A percentile compares a stretch with the other conserved stretches of the same genome.
phyloP scores from a whole-genome alignment of 1,140 invertebrate genomes.

The Cryptotermes secundus region DNA sequence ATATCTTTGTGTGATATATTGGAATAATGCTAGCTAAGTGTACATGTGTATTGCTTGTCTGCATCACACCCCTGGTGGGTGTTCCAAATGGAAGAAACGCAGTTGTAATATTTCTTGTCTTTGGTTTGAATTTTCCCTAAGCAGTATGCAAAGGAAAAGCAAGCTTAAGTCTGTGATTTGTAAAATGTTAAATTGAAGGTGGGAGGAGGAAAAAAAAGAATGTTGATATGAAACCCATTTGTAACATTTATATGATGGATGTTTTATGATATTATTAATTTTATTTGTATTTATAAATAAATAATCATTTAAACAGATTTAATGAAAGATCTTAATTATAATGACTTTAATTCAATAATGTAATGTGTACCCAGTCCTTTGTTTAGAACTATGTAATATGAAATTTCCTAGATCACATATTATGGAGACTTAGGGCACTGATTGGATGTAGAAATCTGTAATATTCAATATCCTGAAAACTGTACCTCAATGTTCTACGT shows the following conservation, averaged over 20 bases:
- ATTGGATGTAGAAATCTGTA: too few relatives aligned
- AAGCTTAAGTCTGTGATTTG: constrained; percentile 34
- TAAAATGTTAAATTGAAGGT: constrained; percentile 29
- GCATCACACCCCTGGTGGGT: not conserved
- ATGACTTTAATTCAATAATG: too few relatives aligned
- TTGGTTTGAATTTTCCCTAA: constrained; percentile 6
- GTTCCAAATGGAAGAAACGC: not conserved
- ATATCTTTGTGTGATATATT: constrained; percentile 4
- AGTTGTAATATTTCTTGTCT: constrained; percentile 25
- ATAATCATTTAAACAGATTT: constrained; percentile 27
- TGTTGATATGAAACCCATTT: constrained; percentile 27
- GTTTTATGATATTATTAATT: constrained; percentile 31
- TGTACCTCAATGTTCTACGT: too few relatives aligned
- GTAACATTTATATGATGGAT: constrained; percentile 31
- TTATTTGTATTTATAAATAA: constrained; percentile 31
- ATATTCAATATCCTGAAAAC: too few relatives aligned
- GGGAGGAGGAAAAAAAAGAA: constrained; percentile 20
- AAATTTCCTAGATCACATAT: too few relatives aligned
- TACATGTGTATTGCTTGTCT: not conserved
- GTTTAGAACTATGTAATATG: too few relatives aligned
- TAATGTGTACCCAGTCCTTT: too few relatives aligned
- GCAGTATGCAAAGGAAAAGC: constrained; percentile 8
- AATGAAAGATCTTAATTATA: not conserved
- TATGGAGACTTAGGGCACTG: too few relatives aligned
- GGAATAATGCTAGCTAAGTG: constrained; percentile 7